Conservation (phyloP, 2,888 invertebrate species). For the Serripes groenlandicus region DNA sequence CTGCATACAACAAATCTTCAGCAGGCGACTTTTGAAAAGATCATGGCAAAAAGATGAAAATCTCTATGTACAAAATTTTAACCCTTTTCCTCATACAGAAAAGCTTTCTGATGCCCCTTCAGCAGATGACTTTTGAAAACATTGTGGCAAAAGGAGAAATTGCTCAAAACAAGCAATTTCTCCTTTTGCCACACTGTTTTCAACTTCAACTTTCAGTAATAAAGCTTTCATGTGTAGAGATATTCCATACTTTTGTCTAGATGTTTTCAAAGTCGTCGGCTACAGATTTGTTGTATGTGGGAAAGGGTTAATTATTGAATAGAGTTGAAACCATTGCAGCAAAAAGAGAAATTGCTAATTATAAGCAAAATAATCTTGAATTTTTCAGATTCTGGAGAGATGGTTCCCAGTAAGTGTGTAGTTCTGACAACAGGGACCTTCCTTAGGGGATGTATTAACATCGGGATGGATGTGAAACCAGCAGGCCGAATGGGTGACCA, state of each 20-base stretch:
- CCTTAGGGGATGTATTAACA: constrained; percentile 93
- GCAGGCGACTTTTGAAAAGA: no score
- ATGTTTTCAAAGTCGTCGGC: no score
- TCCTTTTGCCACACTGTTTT: not conserved
- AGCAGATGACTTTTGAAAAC: no score
- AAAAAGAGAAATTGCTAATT: constrained; percentile 3
- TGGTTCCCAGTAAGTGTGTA: constrained; percentile 89
- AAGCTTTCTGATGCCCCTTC: no score
- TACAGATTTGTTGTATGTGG: not conserved
- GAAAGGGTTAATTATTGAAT: not conserved
- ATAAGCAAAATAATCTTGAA: not conserved
- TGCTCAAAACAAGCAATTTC: not conserved
- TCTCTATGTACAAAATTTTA: no score
- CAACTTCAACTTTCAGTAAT: no score
- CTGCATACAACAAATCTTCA: no score
- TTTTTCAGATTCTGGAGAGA: constrained; percentile 78
- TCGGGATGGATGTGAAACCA: constrained; percentile 91
- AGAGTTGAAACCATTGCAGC: not conserved
- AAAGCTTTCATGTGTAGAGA: no score
- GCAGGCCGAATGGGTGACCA: constrained; percentile 94
- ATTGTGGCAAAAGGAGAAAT: constrained; percentile 2
- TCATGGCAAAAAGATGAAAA: no score
- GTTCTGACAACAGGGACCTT: constrained; percentile 96
- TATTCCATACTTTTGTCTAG: no score
- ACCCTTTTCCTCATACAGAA: no score